phyloP scores from a whole-genome alignment of 2,797 vertebrate species.

The Tragelaphus eurycerus region DNA sequence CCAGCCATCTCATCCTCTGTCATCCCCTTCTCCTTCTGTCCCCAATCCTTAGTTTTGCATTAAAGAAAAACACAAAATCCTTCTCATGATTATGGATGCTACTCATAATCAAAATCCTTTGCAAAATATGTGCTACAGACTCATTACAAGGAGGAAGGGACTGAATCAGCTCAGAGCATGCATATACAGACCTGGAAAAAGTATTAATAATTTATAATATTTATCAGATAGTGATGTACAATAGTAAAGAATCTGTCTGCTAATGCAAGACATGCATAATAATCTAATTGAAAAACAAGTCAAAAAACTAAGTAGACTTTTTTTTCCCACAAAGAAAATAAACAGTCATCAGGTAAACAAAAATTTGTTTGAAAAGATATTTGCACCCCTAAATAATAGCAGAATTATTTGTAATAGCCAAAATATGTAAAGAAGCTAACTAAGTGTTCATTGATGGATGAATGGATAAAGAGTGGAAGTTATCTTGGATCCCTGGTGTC shows the following conservation, averaged over 20 bases:
- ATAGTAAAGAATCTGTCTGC: neutral
- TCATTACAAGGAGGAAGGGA: neutral
- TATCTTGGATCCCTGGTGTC: neutral
- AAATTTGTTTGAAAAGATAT: neutral
- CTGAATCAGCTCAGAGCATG: neutral
- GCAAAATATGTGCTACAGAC: neutral
- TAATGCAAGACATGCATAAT: neutral
- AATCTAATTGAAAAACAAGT: neutral
- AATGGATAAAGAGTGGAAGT: neutral
- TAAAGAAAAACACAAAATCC: neutral
- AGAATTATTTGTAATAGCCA: neutral
- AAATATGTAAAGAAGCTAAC: neutral
- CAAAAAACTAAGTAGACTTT: neutral
- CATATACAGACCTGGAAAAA: neutral
- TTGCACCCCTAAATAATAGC: neutral
- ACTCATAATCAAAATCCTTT: neutral
- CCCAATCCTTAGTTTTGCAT: slow-evolving; percentile 27
- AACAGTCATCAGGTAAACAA: neutral
- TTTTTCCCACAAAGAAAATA: neutral
- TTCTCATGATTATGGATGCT: neutral
- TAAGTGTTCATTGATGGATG: neutral
- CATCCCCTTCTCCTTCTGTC: too few relatives aligned
- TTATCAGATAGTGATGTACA: neutral
- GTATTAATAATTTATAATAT: neutral
- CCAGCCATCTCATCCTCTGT: too few relatives aligned